Base-by-base conservation (phyloP, 2,113 vertebrate genomes). In the Tympanuchus pallidicinctus region DNA sequence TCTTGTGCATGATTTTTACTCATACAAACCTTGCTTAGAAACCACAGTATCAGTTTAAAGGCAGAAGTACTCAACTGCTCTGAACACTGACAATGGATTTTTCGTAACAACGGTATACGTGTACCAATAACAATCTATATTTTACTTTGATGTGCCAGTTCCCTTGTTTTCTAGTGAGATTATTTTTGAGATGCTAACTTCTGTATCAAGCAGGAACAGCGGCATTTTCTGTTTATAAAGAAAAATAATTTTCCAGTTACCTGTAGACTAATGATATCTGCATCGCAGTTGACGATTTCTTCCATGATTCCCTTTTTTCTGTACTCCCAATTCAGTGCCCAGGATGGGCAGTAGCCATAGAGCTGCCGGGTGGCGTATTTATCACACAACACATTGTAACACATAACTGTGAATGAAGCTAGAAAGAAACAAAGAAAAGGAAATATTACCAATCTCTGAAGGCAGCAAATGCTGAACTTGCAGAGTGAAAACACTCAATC, bases 221-320 rank as follows among this genome's bases (percentile, higher is more conserved):
- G 15, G 25, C n/a, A 24, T 60, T 19, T 57, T 50, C 45, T 34
- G 27, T 71, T 63, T 88, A 92, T 81, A 78, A 27, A 64, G 73
- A 88, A 81, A 95, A 82, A 64, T 4, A 56, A 20, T 66, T 24
- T 71, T 67, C 66, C 42, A 71, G 0, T 96, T 98, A 99, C 98
- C 98, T 99, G 98, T 96, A 99, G 98, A 95, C 99, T 99, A 96
- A 99, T 99, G 97, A 99, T 99, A 97, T 99, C 99, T 60, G 99
- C 99, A 57, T 99, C 99, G 82, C 99, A 99, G 98, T 98, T 98
- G 95, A 99, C 98, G 43, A 99, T 99, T 88, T 99, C 99, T 98
- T 99, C 99, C 99, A 99, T 99, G 97, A 99, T 99, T 97, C 99
- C 99, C 96, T 99, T 99, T 98, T 99, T 99, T 73, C 99, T 98